These are phyloP conservation scores for Laticauda colubrina DNA, from an alignment of 2,113 vertebrate species.

Conservation along the genomic window DNA sequence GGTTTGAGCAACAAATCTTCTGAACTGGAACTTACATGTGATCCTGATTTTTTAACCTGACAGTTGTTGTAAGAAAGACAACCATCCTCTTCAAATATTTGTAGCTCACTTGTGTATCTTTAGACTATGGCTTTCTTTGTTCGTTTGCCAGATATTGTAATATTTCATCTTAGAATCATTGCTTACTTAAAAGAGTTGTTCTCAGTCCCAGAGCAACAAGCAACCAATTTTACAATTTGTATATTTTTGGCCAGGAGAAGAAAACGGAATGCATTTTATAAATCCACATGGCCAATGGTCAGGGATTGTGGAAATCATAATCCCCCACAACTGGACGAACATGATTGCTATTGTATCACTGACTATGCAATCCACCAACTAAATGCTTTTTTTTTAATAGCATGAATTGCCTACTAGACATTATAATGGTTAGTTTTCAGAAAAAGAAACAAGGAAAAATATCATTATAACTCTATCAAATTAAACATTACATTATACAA, in stretches of 20 bases:
- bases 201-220: not conserved
- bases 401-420: not conserved
- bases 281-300: not conserved
- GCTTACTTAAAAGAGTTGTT: not conserved
- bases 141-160: not conserved
- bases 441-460: not conserved
- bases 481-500: not conserved
- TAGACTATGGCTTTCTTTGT: not conserved
- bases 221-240: not conserved
- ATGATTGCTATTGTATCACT: not conserved
- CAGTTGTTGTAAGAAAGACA: not conserved
- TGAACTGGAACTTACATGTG: too few relatives aligned
- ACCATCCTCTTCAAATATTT: not conserved
- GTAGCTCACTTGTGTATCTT: not conserved
- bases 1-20: too few relatives aligned
- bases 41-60: too few relatives aligned
- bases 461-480: not conserved
- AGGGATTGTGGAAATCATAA: not conserved
- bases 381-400: not conserved
- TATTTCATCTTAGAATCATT: not conserved
- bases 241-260: not conserved
- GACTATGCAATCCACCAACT: not conserved
- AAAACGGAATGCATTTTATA: not conserved
- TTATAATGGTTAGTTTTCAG: not conserved
- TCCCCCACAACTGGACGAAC: not conserved